These are phyloP conservation scores for Malurus leucopterus DNA, from an alignment of 2,797 vertebrate species.

Conservation along the genomic window DNA sequence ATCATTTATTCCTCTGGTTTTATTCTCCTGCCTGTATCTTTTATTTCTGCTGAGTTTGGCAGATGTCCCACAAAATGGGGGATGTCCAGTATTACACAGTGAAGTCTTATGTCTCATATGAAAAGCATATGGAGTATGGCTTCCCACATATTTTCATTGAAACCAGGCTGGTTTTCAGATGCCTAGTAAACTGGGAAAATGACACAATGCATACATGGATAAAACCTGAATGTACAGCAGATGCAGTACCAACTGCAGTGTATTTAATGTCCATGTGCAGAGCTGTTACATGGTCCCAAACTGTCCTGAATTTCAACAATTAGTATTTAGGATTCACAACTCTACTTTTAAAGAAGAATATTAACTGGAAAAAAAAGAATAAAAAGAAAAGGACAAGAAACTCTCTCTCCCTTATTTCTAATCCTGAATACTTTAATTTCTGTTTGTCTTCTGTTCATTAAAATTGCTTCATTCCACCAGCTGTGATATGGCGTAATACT, in stretches of 20 bases:
- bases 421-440: neutral
- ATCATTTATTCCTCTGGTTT: neutral
- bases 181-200: neutral
- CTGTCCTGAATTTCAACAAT: neutral
- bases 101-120: neutral
- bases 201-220: neutral
- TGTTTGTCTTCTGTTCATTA: neutral
- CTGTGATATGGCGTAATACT: neutral
- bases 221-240: neutral
- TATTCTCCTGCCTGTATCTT: neutral
- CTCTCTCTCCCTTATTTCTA: neutral
- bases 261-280: neutral
- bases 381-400: neutral
- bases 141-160: neutral
- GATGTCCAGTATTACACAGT: neutral
- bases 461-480: neutral
- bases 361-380: neutral
- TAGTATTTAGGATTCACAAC: neutral
- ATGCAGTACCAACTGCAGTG: neutral
- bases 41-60: conserved; percentile 22
- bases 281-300: neutral
- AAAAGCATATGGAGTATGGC: neutral
- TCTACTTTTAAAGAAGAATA: neutral
- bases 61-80: neutral
- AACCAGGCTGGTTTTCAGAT: neutral